phyloP scores from a whole-genome alignment of 1,140 invertebrate species.

The Heliconius congener region DNA sequence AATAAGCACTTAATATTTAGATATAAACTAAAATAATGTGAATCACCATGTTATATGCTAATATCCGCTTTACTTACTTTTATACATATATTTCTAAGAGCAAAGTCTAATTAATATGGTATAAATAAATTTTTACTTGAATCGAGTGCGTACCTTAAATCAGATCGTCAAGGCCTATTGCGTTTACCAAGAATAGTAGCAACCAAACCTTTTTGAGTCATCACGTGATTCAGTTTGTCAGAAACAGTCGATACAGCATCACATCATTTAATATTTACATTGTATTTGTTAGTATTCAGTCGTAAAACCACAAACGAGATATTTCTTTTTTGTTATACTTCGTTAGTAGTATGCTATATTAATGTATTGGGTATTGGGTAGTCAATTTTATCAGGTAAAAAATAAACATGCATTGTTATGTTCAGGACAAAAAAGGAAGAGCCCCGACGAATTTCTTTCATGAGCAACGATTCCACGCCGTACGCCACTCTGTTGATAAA shows the following conservation, averaged over 20 bases:
- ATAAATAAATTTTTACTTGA: conserved; percentile 10
- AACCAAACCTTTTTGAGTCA: conserved; percentile 46
- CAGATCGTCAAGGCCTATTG: conserved; percentile 41
- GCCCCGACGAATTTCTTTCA: conserved; percentile 62
- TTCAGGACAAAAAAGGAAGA: conserved; percentile 49
- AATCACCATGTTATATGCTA: neutral
- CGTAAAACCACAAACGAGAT: conserved; percentile 34
- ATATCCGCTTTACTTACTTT: neutral
- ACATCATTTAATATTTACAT: conserved; percentile 24
- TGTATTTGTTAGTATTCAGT: neutral
- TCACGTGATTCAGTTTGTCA: conserved; percentile 55
- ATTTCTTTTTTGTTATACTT: neutral
- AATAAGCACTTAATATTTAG: too few relatives aligned
- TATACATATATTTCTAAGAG: neutral
- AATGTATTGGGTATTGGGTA: neutral
- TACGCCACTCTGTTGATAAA: conserved; percentile 54
- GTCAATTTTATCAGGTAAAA: neutral
- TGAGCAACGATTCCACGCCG: conserved; percentile 58
- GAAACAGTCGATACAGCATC: conserved; percentile 57
- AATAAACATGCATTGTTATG: neutral
- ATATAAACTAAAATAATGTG: neutral
- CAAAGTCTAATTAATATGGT: neutral
- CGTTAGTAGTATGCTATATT: neutral
- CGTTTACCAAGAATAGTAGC: conserved; percentile 6
- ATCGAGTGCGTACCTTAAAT: conserved; percentile 18